Base-by-base conservation (phyloP, 1,140 invertebrate genomes). In the Panagrolaimus sp. region DNA sequence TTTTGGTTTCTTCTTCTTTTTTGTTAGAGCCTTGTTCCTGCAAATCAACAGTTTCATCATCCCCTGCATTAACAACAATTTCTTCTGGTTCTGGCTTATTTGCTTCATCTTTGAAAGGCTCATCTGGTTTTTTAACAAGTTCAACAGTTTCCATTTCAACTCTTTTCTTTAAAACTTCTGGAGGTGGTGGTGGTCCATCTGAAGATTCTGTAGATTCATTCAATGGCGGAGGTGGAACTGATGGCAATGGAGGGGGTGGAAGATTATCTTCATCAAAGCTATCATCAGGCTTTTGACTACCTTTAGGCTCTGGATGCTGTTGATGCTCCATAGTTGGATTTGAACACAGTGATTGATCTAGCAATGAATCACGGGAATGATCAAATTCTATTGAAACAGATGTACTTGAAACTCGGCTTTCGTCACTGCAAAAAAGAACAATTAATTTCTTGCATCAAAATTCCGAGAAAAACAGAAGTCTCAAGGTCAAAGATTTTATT, bases 271-370 rank as follows among this genome's bases (percentile, higher is more conserved):
- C 51, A 57, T 57, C 51, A 25, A 57, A 57, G 16, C 13, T n/a
- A 3, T 20, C 20, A 20, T 57, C 51, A 23, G 7, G 2, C 31
- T 38, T 38, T 38, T 38, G 2, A 38, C 31, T 7, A 4, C 7
- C 7, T 4, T 38, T 38, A 2, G 2, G 31, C 2, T 38, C 31
- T 38, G 31, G 7, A 38, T 38, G 31, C 2, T 38, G 31, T 38
- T 38, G 31, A 4, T 38, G 31, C 7, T 38, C 31, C 31, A 38
- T 38, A 4, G 63, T 61, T 25, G 77, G 77, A 47, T 81, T 68
- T n/a, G 78, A 80, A 64, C 79, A 78, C 43, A 78, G 57, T 20
- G 78, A 81, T 65, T 78, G 74, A 65, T 78, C 78, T 9, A 79
- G 69, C 38, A 68, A 47, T 14, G 72, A 78, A 64, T 82, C 75